Evolutionary conservation across 2,797 vertebrate genomes (phyloP).

Genomic region (Cynodonichthys magdalenae): DNA sequence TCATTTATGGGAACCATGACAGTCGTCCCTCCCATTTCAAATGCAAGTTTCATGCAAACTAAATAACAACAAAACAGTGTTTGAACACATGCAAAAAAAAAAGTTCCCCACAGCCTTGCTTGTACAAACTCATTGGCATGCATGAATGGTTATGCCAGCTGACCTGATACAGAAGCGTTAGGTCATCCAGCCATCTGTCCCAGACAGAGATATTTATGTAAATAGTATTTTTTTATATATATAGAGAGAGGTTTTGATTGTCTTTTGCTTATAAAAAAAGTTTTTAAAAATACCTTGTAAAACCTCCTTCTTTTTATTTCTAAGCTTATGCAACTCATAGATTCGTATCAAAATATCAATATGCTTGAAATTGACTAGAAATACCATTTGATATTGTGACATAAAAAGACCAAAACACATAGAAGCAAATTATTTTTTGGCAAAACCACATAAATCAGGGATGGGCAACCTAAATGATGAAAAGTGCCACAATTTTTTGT

Average conservation of each 20-base stretch:
- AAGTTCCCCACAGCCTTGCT: neutral
- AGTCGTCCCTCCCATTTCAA: neutral
- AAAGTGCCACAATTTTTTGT: too few relatives aligned
- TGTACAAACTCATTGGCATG: neutral
- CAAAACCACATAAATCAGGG: too few relatives aligned
- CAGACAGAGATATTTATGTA: neutral
- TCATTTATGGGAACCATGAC: slow-evolving; percentile 1
- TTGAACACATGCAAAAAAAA: neutral
- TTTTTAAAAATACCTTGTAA: too few relatives aligned
- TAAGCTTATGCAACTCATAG: too few relatives aligned
- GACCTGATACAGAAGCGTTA: neutral
- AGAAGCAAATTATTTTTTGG: too few relatives aligned
- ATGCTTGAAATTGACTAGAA: too few relatives aligned
- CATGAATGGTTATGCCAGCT: neutral
- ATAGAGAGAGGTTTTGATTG: neutral
- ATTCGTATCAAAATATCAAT: too few relatives aligned
- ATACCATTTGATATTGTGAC: too few relatives aligned
- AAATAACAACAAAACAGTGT: neutral
- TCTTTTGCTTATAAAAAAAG: too few relatives aligned
- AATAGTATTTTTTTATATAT: neutral
- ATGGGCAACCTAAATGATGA: too few relatives aligned
- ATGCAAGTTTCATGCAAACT: neutral
- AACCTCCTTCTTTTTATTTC: too few relatives aligned
- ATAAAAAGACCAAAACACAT: too few relatives aligned
- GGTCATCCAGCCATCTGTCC: neutral